A percentile compares a stretch with the other conserved stretches of the same genome.
Evolutionary conservation across 2,797 vertebrate species (phyloP).

Genomic region (Pterois miles): DNA sequence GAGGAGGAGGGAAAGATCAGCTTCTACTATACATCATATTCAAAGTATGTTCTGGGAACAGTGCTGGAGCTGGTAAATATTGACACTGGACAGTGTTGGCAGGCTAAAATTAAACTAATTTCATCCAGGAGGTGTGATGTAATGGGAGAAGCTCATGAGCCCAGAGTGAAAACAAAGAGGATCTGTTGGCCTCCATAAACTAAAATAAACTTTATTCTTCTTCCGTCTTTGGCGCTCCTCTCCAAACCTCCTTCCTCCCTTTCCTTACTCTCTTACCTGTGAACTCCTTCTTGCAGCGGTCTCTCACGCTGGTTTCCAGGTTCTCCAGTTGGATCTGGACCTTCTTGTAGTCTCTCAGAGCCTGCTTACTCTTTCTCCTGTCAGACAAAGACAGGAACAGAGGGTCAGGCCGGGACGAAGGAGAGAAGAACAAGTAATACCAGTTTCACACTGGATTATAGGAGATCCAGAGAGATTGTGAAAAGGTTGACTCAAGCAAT

Average conservation of each 20-base stretch:
- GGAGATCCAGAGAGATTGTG: constrained; percentile 6
- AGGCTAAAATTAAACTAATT: constrained; percentile 29
- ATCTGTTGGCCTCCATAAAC: constrained; percentile 8
- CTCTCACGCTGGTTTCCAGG: constrained; percentile 96
- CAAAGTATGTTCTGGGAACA: neutral
- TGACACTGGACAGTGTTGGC: constrained; percentile 10
- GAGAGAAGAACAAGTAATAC: neutral
- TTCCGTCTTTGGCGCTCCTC: neutral
- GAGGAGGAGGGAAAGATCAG: neutral
- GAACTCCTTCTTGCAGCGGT: constrained; percentile 99
- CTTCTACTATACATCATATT: neutral
- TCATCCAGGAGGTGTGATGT: constrained; percentile 22
- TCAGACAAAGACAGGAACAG: neutral
- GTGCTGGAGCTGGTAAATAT: constrained; percentile 13
- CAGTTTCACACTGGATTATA: constrained; percentile 24
- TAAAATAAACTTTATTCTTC: constrained; percentile 33
- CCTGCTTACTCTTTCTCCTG: constrained; percentile 98
- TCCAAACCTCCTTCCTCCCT: neutral
- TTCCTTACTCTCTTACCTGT: constrained; percentile 84
- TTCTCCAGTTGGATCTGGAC: constrained; percentile 99
- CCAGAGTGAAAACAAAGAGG: constrained; percentile 20
- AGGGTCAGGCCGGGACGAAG: neutral
- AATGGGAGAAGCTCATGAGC: constrained; percentile 10
- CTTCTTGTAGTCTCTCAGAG: constrained; percentile 97
- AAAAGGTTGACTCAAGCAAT: constrained; percentile 11